Evolutionary conservation across 2,797 vertebrate species (phyloP).

Genomic region (Bradypodion ventrale): DNA sequence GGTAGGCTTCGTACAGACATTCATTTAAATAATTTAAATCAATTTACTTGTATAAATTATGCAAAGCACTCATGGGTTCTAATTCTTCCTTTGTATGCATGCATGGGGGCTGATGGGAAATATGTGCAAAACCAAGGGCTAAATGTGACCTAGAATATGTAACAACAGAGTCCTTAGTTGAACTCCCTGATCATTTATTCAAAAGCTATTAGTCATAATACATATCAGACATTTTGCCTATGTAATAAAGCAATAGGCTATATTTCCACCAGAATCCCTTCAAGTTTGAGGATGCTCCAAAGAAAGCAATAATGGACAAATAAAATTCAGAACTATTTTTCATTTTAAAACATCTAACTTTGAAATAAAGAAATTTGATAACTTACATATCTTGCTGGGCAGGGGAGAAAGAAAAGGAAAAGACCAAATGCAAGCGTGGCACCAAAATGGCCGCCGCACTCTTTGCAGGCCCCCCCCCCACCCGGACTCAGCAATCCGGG

Average conservation of each 20-base stretch:
- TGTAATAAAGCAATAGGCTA: slow-evolving; percentile 1
- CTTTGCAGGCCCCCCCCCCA: too few species aligned
- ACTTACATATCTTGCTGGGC: neutral
- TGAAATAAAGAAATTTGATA: neutral
- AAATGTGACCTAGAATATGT: neutral
- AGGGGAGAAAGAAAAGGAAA: neutral
- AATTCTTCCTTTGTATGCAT: slow-evolving; percentile 6
- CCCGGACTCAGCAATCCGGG: too few species aligned
- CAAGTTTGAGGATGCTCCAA: neutral
- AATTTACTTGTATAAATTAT: slow-evolving; percentile 57
- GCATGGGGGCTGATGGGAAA: neutral
- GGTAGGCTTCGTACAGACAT: slow-evolving; percentile 58
- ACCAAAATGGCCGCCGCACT: too few species aligned
- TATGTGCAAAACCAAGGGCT: accelerated
- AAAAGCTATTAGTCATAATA: neutral
- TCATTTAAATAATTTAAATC: slow-evolving; percentile 66
- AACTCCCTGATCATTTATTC: slow-evolving; percentile 22
- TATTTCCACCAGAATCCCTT: neutral
- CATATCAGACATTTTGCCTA: slow-evolving; percentile 7
- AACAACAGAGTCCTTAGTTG: slow-evolving; percentile 15
- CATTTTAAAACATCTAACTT: neutral
- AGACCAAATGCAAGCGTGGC: neutral
- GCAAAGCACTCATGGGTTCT: neutral
- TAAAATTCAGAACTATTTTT: slow-evolving; percentile 18
- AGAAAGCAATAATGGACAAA: neutral